Evolutionary conservation across 2,888 invertebrate species (phyloP).

Genomic region (Coelinius sp.): DNA sequence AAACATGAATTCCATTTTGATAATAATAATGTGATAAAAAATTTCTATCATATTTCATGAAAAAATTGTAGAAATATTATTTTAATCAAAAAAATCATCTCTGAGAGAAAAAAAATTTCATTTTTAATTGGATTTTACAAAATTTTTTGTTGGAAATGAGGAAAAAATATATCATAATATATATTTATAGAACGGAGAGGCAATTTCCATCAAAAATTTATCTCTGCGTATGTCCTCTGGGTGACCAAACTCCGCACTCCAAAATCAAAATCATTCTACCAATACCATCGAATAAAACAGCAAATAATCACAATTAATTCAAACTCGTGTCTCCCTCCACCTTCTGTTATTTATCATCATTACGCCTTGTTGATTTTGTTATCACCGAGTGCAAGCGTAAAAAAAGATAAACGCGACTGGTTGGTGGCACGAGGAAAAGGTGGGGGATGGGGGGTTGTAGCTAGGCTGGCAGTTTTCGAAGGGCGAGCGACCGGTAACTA

Average conservation of each 20-base stretch:
- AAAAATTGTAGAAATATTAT: not conserved
- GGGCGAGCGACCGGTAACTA: constrained; percentile 39
- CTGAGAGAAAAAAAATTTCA: no score
- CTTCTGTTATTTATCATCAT: not conserved
- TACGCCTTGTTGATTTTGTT: not conserved
- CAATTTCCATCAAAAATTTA: no score
- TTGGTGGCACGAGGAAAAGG: not conserved
- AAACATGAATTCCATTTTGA: not conserved
- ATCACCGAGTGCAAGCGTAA: not conserved
- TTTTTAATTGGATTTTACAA: no score
- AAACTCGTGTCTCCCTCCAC: not conserved
- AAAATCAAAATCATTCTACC: not conserved
- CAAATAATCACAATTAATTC: not conserved
- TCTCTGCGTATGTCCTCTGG: no score
- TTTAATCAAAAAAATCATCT: no score
- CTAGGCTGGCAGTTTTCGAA: constrained; percentile 25
- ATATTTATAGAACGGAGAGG: no score
- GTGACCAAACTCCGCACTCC: no score
- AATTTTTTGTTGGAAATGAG: no score
- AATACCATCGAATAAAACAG: not conserved
- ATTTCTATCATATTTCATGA: not conserved
- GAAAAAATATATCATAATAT: no score
- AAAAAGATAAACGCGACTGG: not conserved
- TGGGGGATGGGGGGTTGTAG: not conserved
- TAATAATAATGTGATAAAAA: not conserved